Conservation (phyloP, 2,113 vertebrate genomes). For the Psilopogon haemacephalus region DNA sequence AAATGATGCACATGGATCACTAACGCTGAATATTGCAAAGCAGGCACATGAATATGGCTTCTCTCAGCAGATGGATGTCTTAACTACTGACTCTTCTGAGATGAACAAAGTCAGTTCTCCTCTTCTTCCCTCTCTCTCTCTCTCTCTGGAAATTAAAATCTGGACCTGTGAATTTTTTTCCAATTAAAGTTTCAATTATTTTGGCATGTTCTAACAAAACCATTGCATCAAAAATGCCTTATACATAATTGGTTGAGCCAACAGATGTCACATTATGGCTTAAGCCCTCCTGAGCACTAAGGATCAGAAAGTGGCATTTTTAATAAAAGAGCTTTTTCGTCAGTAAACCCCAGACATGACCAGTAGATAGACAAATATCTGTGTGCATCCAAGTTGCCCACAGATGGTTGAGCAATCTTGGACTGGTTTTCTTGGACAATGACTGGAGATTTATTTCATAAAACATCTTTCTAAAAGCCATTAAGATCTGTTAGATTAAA, state of each 20-base stretch:
- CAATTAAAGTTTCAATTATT: constrained; percentile 65
- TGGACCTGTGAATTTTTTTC: constrained; percentile 56
- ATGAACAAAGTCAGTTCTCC: constrained; percentile 2
- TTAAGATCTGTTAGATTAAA: constrained; percentile 50
- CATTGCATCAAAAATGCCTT: constrained; percentile 59
- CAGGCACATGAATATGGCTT: neutral
- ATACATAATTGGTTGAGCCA: constrained; percentile 60
- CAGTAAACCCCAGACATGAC: constrained; percentile 57
- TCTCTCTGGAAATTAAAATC: constrained; percentile 60
- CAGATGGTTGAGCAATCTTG: constrained; percentile 64
- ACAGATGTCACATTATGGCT: constrained; percentile 64
- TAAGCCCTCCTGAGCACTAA: constrained; percentile 64
- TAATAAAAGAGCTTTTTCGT: constrained; percentile 61
- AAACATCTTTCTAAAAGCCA: constrained; percentile 45
- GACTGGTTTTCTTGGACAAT: constrained; percentile 43
- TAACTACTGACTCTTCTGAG: constrained; percentile 44
- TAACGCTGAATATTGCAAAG: neutral
- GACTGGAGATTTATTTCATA: constrained; percentile 52
- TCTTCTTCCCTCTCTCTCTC: constrained; percentile 9
- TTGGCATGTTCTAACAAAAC: constrained; percentile 57
- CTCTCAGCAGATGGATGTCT: constrained; percentile 52
- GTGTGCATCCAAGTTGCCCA: constrained; percentile 42
- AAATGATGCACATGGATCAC: neutral
- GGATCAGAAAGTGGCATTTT: constrained; percentile 65
- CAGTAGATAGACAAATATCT: constrained; percentile 58